phyloP scores from a whole-genome alignment of 2,113 vertebrate genomes.

The Anolis sagrei region DNA sequence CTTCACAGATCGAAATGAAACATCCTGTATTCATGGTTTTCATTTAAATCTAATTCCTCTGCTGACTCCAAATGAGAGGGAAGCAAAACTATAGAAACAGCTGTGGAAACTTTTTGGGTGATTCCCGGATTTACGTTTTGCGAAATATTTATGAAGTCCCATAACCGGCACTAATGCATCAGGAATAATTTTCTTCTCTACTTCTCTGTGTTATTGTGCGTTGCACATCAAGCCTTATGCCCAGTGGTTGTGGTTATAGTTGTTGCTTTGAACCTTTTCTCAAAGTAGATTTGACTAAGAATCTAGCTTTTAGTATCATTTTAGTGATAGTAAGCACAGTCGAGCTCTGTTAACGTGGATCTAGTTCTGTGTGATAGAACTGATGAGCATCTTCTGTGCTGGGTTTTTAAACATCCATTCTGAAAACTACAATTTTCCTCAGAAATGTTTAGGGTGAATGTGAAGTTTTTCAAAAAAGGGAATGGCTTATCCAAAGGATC shows the following conservation, averaged over 20 bases:
- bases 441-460: background rate
- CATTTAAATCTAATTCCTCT: conserved; percentile 37
- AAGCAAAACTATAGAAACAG: conserved; percentile 47
- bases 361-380: background rate
- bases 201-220: background rate
- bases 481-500: background rate
- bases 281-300: background rate
- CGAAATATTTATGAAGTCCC: conserved; percentile 54
- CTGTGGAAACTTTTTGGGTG: conserved; percentile 49
- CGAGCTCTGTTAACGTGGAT: no score
- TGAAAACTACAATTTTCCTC: background rate
- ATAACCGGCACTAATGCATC: conserved; percentile 28
- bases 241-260: background rate
- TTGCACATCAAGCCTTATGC: background rate
- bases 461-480: background rate
- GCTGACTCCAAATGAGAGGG: conserved; percentile 30
- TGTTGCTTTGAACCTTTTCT: conserved; percentile 1
- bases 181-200: conserved; percentile 39
- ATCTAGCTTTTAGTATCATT: background rate
- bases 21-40: conserved; percentile 45
- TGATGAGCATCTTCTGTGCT: background rate
- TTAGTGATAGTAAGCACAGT: no score
- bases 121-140: conserved; percentile 48
- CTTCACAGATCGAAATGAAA: conserved; percentile 34
- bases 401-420: background rate